Percentiles rank a stretch among this genome's conserved stretches.
phyloP scores from a whole-genome alignment of 2,797 vertebrate genomes.

The Onychomys torridus region DNA sequence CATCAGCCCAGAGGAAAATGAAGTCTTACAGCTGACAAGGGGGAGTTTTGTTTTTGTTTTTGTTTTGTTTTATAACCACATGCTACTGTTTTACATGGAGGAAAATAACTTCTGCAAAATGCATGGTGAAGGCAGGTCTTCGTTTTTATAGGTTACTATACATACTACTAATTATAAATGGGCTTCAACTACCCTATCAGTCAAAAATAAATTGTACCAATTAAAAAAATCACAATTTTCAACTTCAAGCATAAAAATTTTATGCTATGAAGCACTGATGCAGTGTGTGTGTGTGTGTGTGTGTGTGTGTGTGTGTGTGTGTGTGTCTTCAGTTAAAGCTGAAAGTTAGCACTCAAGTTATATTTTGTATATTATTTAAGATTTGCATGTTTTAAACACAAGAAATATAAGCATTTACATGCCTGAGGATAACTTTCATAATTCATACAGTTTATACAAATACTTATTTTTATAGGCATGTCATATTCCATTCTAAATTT shows the following conservation, averaged over 20 bases:
- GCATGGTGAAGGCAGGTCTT: neutral
- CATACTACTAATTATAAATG: slow-evolving; percentile 61
- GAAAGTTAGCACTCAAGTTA: neutral
- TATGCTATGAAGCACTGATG: slow-evolving; percentile 51
- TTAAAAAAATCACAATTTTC: neutral
- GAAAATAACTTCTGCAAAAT: slow-evolving; percentile 36
- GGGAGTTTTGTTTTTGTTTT: neutral
- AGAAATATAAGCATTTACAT: neutral
- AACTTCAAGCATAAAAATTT: slow-evolving; percentile 34
- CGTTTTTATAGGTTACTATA: slow-evolving; percentile 56
- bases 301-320: neutral
- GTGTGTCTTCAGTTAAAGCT: neutral
- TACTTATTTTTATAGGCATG: neutral
- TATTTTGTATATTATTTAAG: slow-evolving; percentile 38
- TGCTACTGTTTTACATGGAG: slow-evolving; percentile 32
- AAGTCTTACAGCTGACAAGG: neutral
- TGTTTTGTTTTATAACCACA: neutral
- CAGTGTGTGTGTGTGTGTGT: neutral
- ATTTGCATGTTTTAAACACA: neutral
- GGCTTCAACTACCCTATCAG: slow-evolving; percentile 59
- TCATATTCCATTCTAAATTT: slow-evolving; percentile 6
- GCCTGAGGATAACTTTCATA: neutral
- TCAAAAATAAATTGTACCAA: slow-evolving; percentile 62
- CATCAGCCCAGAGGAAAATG: slow-evolving; percentile 60
- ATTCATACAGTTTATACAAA: neutral